Percentiles rank a stretch among this genome's conserved stretches.
Conservation (phyloP, 2,888 invertebrate genomes). For the Hymenopus coronatus region DNA sequence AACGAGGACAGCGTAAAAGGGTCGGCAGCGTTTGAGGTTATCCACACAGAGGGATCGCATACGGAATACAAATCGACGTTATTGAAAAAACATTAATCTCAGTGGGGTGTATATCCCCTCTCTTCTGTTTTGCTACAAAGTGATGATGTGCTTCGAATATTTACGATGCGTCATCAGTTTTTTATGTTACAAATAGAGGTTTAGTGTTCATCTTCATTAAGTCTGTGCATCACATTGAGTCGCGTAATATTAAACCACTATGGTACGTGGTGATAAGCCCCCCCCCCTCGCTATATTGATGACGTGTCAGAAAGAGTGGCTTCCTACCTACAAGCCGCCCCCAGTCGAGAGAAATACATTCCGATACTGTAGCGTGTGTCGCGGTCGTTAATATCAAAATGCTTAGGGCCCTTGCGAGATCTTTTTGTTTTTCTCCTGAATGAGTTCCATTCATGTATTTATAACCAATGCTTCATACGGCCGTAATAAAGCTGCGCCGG, state of each 20-base stretch:
- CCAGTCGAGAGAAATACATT: not conserved
- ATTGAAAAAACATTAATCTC: conserved; percentile 8
- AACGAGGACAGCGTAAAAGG: not conserved
- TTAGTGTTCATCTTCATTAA: not conserved
- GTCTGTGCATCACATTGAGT: not conserved
- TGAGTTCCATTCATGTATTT: not conserved
- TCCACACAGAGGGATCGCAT: not conserved
- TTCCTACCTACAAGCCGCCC: not conserved
- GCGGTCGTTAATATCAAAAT: not conserved
- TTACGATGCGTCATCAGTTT: not conserved
- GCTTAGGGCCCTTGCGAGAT: not conserved
- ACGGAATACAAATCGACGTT: not conserved
- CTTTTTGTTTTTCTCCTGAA: not conserved
- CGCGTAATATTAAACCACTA: not conserved
- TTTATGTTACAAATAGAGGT: not conserved
- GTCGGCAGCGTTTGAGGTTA: not conserved
- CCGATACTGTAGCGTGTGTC: not conserved
- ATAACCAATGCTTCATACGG: not conserved
- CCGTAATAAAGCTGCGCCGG: not conserved
- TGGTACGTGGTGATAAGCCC: not conserved
- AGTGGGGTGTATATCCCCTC: not conserved
- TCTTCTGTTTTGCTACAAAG: not conserved
- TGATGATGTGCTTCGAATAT: conserved; percentile 2
- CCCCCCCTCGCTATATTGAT: not conserved
- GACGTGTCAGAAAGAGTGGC: not conserved